Evolutionary conservation across 1,140 invertebrate genomes (phyloP).

Genomic region (Diachasma alloeum): DNA sequence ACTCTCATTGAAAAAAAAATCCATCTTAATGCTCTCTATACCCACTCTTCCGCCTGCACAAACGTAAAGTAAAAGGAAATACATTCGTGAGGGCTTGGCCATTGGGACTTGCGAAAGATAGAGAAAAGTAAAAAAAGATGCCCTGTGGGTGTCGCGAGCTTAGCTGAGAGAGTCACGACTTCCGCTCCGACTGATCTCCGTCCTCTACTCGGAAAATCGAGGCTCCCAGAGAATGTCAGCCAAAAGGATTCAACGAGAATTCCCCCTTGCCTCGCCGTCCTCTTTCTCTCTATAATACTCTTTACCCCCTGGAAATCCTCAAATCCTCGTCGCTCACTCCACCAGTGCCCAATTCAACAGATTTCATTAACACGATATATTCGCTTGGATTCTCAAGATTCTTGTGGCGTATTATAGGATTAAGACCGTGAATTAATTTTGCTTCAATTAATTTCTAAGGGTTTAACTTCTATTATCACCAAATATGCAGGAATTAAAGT

Average conservation of each 20-base stretch:
- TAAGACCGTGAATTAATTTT: not conserved
- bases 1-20: not conserved
- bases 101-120: slow-evolving; percentile 5
- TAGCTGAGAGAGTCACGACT: not conserved
- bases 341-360: not conserved
- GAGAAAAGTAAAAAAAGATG: not conserved
- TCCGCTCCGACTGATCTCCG: not conserved
- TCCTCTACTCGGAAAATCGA: not conserved
- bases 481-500: not conserved
- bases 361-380: not conserved
- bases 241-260: not conserved
- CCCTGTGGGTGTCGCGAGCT: not conserved
- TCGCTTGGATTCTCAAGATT: not conserved
- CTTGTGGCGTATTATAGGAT: not conserved
- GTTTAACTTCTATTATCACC: not conserved
- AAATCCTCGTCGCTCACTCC: not conserved
- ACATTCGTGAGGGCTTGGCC: slow-evolving; percentile 7
- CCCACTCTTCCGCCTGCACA: not conserved
- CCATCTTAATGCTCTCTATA: not conserved
- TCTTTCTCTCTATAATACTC: not conserved
- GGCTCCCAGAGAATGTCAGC: not conserved
- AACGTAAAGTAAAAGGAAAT: not conserved
- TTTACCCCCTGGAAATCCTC: not conserved
- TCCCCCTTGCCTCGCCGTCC: no score
- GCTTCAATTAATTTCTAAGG: not conserved